Percentiles rank a stretch among this genome's conserved stretches.
These are phyloP conservation scores for Teleogryllus occipitalis DNA, from an alignment of 1,140 invertebrate species.

Conservation along the genomic window DNA sequence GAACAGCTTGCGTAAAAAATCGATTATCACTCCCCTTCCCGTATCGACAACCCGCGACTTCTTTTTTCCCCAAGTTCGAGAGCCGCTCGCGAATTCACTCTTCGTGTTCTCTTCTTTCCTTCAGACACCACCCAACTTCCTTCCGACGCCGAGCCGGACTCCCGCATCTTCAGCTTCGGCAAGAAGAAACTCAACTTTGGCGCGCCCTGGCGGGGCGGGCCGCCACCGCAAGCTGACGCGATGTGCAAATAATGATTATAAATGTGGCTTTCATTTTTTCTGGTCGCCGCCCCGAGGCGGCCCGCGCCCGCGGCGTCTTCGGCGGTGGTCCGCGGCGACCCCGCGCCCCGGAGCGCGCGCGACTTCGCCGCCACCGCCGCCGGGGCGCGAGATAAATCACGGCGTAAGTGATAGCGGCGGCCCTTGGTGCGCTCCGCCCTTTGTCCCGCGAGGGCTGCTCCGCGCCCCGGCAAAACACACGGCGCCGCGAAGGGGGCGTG, in stretches of 20 bases:
- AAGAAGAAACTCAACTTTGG: neutral
- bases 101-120: neutral
- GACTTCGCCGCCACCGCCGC: neutral
- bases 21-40: neutral
- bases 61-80: neutral
- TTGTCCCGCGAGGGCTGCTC: neutral
- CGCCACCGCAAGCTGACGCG: conserved; percentile 23
- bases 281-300: neutral
- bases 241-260: conserved; percentile 25
- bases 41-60: neutral
- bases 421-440: neutral
- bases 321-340: neutral
- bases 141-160: too few relatives aligned
- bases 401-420: conserved; percentile 11
- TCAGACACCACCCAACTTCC: too few relatives aligned
- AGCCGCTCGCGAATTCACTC: neutral
- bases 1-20: neutral
- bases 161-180: too few relatives aligned
- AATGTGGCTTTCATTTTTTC: conserved; percentile 20
- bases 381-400: conserved; percentile 14
- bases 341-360: too few relatives aligned
- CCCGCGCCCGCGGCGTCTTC: too few relatives aligned
- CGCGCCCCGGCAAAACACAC: neutral
- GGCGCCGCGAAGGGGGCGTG: neutral
- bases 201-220: neutral